Evolutionary conservation across 2,797 vertebrate species (phyloP).

Genomic region (Pteropus rufus): DNA sequence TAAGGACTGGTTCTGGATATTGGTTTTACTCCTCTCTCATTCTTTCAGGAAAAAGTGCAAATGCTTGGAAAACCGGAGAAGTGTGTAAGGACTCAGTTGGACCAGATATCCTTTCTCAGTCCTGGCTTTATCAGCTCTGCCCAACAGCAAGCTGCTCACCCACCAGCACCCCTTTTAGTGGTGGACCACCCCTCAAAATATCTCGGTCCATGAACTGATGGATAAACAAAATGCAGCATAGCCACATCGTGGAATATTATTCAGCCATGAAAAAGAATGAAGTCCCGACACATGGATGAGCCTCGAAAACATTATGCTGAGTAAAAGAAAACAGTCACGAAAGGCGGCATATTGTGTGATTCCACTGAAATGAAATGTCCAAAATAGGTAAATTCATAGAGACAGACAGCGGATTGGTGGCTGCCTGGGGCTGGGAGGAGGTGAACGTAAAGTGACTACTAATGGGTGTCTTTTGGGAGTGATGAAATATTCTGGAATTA

Average conservation of each 20-base stretch:
- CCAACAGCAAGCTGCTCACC: too few species aligned
- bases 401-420: not conserved
- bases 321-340: not conserved
- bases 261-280: too few species aligned
- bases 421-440: too few species aligned
- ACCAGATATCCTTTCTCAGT: not conserved
- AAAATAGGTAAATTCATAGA: not conserved
- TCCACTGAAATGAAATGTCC: not conserved
- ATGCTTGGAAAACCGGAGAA: rapidly evolving
- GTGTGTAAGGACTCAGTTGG: rapidly evolving
- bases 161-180: not conserved
- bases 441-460: too few species aligned
- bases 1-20: not conserved
- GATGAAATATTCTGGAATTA: not conserved
- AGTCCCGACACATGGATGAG: rapidly evolving
- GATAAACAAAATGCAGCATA: too few species aligned
- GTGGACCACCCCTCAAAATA: not conserved
- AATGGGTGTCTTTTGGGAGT: not conserved
- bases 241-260: not conserved
- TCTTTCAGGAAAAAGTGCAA: not conserved
- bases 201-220: rapidly evolving
- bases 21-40: not conserved
- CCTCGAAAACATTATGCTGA: not conserved
- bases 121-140: not conserved
- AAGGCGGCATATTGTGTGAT: rapidly evolving